Base-by-base conservation (phyloP, 2,113 vertebrate species). In the Pachyramphus minor region DNA sequence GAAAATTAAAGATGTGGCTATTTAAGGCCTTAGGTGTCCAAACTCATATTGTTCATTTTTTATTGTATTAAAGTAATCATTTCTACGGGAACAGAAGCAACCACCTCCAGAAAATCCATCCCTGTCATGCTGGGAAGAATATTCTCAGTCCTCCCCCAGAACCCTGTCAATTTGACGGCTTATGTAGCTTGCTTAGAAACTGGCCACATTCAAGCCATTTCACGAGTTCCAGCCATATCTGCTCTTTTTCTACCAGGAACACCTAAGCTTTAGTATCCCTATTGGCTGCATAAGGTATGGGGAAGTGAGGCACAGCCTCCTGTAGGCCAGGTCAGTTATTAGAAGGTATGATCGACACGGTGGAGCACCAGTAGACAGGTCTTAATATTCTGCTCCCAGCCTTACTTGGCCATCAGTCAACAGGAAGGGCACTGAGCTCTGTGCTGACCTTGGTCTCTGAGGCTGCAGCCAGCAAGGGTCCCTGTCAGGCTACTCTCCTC, bases 31-130 rank as follows among this genome's bases (percentile, higher is more conserved):
- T 90, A 96, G 95, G 90, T 96, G 86, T 83, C 92, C 93, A 95
- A 96, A 89, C 73, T 64, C 80, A 90, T 91, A 82, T 68, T 82
- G 80, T 92, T 94, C 73, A 72, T 85, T 94, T 96, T 88, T 90
- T 84, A 90, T 89, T 84, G 74, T 74, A 94, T 90, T 95, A 93
- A 95, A 94, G 90, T 89, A 91, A 96, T 97, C 75, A 90, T 84
- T 89, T 87, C 44, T 94, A 93, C 33, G 58, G 96, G 96, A 97
- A 97, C 75, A 89, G 95, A 76, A 92, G 69, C 68, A 96, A 44
- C 81, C 86, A 90, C 90, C 93, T 94, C 90, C 93, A 95, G 83
- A 96, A 96, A 96, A 96, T 87, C 76, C 53, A 93, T 88, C 86
- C 90, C 41, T 72, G 37, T 93, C 84, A 66, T 96, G 90, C 92